phyloP scores from a whole-genome alignment of 2,888 invertebrate species.

The Cephus runcator region DNA sequence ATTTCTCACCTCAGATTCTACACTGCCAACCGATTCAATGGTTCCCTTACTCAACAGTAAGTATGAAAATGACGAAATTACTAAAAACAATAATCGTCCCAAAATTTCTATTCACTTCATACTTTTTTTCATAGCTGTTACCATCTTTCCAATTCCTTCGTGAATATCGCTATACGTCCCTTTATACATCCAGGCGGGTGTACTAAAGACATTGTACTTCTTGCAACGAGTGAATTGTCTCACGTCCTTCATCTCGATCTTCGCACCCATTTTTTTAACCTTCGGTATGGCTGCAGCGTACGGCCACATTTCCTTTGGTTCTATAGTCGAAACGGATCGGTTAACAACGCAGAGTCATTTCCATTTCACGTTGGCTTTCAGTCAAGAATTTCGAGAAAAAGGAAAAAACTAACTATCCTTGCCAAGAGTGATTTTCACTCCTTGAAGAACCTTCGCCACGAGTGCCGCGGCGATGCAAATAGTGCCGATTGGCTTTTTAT shows the following conservation, averaged over 20 bases:
- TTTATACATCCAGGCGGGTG: constrained; percentile 71
- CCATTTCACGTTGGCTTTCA: background rate
- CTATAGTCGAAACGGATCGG: constrained; percentile 30
- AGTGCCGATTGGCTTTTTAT: constrained; percentile 68
- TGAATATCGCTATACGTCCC: constrained; percentile 66
- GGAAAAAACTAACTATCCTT: constrained; percentile 47
- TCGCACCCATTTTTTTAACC: constrained; percentile 67
- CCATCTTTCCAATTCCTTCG: constrained; percentile 68
- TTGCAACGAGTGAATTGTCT: constrained; percentile 65
- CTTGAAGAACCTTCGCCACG: constrained; percentile 64
- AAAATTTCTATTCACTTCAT: background rate
- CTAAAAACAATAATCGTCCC: background rate
- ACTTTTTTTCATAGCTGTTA: constrained; percentile 35
- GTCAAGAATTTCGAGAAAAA: background rate
- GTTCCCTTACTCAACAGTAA: background rate
- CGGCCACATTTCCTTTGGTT: constrained; percentile 64
- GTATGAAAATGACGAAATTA: background rate
- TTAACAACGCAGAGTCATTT: background rate
- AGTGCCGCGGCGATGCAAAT: constrained; percentile 69
- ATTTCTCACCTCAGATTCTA: background rate
- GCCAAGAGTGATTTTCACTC: constrained; percentile 63
- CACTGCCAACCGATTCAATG: background rate
- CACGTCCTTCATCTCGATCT: constrained; percentile 56
- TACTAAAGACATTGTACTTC: constrained; percentile 67
- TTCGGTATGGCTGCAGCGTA: constrained; percentile 66